These are phyloP conservation scores for Drosophila basisetae DNA, from an alignment of 2,888 invertebrate species.

Conservation along the genomic window DNA sequence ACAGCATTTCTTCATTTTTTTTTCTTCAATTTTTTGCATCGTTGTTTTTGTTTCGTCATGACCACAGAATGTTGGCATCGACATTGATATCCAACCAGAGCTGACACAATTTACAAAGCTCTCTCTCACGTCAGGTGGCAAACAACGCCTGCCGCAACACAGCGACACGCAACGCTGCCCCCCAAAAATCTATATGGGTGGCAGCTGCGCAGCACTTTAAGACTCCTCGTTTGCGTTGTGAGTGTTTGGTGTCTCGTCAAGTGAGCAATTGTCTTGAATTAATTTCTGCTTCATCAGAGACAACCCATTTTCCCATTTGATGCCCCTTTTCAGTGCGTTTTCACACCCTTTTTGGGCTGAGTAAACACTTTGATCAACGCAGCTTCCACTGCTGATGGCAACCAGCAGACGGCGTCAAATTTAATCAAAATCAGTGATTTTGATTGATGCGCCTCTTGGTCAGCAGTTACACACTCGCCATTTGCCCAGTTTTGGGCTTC, in stretches of 20 bases:
- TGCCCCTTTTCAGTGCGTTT: constrained; percentile 1
- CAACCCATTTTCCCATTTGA: constrained; percentile 1
- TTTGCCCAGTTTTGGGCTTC: constrained; percentile 25
- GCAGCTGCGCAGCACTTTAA: constrained; percentile 31
- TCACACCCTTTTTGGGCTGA: constrained; percentile 57
- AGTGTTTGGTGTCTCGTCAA: constrained; percentile 44
- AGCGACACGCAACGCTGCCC: constrained; percentile 43
- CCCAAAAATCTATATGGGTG: constrained; percentile 30
- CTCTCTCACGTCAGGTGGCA: constrained; percentile 50
- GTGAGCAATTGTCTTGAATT: constrained; percentile 82
- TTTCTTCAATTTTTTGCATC: background rate
- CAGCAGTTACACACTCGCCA: constrained; percentile 25
- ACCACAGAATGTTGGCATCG: constrained; percentile 66
- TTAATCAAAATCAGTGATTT: constrained; percentile 84
- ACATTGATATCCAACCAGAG: constrained; percentile 38
- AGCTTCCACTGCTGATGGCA: constrained; percentile 60
- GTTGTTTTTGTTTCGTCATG: constrained; percentile 3
- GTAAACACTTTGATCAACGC: constrained; percentile 76
- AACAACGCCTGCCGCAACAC: constrained; percentile 44
- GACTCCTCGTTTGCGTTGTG: background rate
- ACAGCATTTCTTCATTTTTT: constrained; percentile 24
- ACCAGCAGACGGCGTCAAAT: constrained; percentile 83
- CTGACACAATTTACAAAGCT: constrained; percentile 58
- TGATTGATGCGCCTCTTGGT: constrained; percentile 83
- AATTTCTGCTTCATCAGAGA: constrained; percentile 71